Evolutionary conservation across 2,113 vertebrate species (phyloP).

Genomic region (Phodopus roborovskii): DNA sequence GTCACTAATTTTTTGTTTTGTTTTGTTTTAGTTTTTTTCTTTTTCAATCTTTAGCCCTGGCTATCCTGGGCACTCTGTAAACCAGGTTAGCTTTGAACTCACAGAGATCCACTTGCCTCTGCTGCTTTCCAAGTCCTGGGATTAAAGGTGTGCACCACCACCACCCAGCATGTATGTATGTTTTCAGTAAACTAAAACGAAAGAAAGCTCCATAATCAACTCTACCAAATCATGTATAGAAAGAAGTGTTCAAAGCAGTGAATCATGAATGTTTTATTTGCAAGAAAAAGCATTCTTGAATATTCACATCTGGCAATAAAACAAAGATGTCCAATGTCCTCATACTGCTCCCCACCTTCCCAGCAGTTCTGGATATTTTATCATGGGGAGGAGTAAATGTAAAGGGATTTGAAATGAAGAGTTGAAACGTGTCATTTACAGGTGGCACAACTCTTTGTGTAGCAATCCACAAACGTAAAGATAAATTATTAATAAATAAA

Average conservation of each 20-base stretch:
- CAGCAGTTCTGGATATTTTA: neutral
- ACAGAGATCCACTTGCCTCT: no score
- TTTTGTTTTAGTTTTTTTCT: no score
- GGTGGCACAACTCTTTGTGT: neutral
- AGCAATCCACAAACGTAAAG: neutral
- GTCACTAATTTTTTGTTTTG: no score
- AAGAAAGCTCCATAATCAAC: neutral
- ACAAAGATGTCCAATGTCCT: neutral
- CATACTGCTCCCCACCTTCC: neutral
- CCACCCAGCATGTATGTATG: neutral
- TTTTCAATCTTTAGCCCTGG: no score
- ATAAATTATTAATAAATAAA: neutral
- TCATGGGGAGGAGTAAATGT: neutral
- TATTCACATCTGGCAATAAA: neutral
- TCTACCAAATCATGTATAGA: neutral
- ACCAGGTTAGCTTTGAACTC: no score
- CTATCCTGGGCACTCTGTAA: no score
- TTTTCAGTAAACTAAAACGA: neutral
- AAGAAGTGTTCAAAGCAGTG: neutral
- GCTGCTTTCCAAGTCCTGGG: no score
- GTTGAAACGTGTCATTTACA: neutral
- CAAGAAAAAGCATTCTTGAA: neutral
- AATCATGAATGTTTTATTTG: neutral
- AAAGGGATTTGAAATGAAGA: neutral
- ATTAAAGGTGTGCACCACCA: no score